Evolutionary conservation across 2,113 vertebrate genomes (phyloP).

Genomic region (Ailurus styani): DNA sequence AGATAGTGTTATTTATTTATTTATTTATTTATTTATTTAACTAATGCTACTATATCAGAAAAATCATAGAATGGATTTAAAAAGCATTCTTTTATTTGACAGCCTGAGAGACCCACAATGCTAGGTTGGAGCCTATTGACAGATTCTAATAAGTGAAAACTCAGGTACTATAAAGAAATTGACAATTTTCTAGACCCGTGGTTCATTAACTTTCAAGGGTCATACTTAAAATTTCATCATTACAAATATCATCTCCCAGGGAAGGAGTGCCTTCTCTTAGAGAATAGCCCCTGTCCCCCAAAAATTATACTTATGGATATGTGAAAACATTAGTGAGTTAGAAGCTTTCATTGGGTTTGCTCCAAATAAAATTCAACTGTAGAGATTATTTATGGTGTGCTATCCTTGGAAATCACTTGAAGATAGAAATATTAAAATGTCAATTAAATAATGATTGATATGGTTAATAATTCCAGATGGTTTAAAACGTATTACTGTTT

Average conservation of each 20-base stretch:
- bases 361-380: not conserved
- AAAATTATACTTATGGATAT: not conserved
- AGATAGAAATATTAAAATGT: not conserved
- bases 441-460: not conserved
- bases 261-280: not conserved
- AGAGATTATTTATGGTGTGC: not conserved
- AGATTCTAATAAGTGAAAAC: not conserved
- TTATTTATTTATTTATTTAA: not conserved
- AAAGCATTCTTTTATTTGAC: not conserved
- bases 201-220: not conserved
- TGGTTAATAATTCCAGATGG: not conserved
- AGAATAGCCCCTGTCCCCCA: not conserved
- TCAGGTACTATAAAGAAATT: not conserved
- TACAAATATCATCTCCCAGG: not conserved
- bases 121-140: not conserved
- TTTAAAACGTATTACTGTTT: not conserved
- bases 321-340: not conserved
- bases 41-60: not conserved
- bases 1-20: not conserved
- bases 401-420: not conserved
- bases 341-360: not conserved
- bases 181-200: not conserved
- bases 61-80: not conserved
- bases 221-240: not conserved
- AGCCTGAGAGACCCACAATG: not conserved